Conservation (phyloP, 2,113 vertebrate genomes). For the Scytalopus superciliaris region DNA sequence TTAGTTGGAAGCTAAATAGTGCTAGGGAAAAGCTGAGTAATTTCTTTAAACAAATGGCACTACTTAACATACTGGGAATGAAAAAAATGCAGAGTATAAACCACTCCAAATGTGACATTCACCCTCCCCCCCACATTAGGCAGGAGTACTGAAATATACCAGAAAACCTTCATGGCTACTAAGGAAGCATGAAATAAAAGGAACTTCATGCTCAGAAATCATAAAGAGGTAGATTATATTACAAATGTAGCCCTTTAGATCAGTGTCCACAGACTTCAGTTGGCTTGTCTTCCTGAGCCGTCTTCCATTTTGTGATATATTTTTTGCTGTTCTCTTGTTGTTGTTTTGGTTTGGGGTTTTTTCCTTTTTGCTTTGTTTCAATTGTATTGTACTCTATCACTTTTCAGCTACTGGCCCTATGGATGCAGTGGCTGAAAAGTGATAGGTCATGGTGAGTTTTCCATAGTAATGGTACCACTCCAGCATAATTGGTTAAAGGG, state of each 20-base stretch:
- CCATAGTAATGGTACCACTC: slow-evolving; percentile 13
- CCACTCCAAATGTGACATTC: slow-evolving; percentile 25
- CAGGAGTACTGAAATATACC: not conserved
- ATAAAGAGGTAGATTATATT: not conserved
- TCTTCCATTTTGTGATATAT: slow-evolving; percentile 31
- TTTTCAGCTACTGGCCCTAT: not conserved
- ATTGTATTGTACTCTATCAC: not conserved
- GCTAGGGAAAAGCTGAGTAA: not conserved
- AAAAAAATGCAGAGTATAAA: slow-evolving; percentile 45
- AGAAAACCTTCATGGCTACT: not conserved
- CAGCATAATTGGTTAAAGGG: slow-evolving; percentile 10
- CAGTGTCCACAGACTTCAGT: not conserved
- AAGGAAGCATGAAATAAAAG: not conserved
- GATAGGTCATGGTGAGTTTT: slow-evolving; percentile 24
- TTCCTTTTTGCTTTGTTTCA: not conserved
- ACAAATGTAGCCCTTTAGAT: not conserved
- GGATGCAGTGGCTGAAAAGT: slow-evolving; percentile 8
- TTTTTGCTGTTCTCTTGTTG: not conserved
- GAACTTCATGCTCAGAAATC: not conserved
- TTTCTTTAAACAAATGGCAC: slow-evolving; percentile 47
- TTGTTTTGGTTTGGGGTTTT: too few species aligned
- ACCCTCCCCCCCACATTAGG: not conserved
- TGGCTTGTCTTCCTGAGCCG: not conserved
- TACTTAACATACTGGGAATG: slow-evolving; percentile 51
- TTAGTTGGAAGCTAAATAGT: slow-evolving; percentile 45